Base-by-base conservation (phyloP, 2,888 invertebrate genomes). In the Thera britannica region DNA sequence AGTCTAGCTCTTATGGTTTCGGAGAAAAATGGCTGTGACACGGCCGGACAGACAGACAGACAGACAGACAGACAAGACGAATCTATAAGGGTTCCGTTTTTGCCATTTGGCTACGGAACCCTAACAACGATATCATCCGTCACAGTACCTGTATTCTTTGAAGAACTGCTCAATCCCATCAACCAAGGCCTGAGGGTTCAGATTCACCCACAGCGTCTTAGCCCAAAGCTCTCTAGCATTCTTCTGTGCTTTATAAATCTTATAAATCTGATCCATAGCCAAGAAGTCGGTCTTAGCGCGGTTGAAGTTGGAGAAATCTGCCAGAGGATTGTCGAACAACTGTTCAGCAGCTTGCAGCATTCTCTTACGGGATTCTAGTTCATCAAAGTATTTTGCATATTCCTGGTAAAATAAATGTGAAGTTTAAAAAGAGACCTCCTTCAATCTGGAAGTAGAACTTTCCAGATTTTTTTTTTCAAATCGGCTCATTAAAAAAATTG, bases 151-250 rank as follows among this genome's bases (percentile, higher is more conserved):
- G 79, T 96, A 97, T 76, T 97, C 96, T 80, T 96, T 97, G 72
- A 98, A 93, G 90, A 96, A 98, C 73, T 95, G 95, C 75, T 98
- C 98, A 79, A 98, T 98, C 3, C 98, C 98, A 67, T 98, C 97
- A 7, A 97, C 95, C 52, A 98, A 90, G 0, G 96, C 95, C 79
- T 97, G 96, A 1, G 98, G 97, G 87, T 98, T 97, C 59, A 98
- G 92, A 86, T 98, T 96, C 6, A 94, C 95, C 98, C 98, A 98
- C 9, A 98, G 86, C 0, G 97, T 98, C 86, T 96, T 96, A 0
- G 97, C 96, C 98, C 98, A 98, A 4, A 94, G 79, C 73, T 97
- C 97, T 54, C 97, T 93, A 0, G 96, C 96, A 72, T 94, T 94
- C 90, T 96, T 97, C 85, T 98, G 97, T 1, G 96, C 95, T 75